A percentile compares a stretch with the other conserved stretches of the same genome.
Evolutionary conservation across 2,888 invertebrate species (phyloP).

Genomic region (Pristionchus maxplancki): DNA sequence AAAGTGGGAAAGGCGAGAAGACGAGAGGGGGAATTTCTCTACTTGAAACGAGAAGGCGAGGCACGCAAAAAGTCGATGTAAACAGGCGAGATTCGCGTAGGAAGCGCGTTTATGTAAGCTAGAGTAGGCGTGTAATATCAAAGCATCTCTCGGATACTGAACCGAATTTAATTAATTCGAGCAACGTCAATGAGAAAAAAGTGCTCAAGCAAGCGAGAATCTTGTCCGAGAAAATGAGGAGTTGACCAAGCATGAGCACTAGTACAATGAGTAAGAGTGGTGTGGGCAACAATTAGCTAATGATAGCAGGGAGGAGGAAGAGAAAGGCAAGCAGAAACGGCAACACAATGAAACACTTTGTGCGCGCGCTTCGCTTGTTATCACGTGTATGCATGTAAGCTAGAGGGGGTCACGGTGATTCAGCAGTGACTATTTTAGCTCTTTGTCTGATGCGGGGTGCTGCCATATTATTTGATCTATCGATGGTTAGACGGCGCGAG

Average conservation of each 20-base stretch:
- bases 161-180: too few species aligned
- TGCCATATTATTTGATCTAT: too few species aligned
- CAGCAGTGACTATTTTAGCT: neutral
- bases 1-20: neutral
- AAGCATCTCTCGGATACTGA: too few species aligned
- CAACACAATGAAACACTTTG: slow-evolving; percentile 33
- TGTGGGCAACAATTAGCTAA: slow-evolving; percentile 25
- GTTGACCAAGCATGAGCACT: neutral
- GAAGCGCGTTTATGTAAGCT: neutral
- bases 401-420: neutral
- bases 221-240: neutral
- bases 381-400: slow-evolving; percentile 10
- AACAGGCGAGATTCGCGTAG: neutral
- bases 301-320: neutral
- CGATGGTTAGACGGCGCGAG: too few species aligned
- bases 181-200: too few species aligned
- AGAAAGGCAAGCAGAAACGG: slow-evolving; percentile 7
- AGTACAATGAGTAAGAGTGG: neutral
- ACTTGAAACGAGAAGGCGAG: neutral
- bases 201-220: too few species aligned
- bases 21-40: neutral
- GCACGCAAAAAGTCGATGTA: neutral
- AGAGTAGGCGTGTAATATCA: neutral
- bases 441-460: too few species aligned
- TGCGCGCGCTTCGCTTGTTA: neutral